Conservation (phyloP, 1,140 invertebrate genomes). For the Drosophila pseudoobscura region DNA sequence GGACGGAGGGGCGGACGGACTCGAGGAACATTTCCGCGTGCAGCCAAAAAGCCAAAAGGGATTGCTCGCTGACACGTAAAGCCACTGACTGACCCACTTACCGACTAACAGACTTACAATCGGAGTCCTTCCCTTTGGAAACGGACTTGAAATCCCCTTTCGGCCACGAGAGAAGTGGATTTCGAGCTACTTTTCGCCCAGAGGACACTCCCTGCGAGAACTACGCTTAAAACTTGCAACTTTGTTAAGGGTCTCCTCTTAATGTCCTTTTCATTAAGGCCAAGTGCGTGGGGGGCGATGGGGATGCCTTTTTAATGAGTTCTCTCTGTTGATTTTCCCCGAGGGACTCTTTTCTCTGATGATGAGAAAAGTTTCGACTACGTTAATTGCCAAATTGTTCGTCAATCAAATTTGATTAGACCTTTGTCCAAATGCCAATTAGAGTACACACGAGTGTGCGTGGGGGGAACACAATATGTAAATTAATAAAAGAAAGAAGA, state of each 20-base stretch:
- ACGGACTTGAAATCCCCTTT: too few species aligned
- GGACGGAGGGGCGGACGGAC: neutral
- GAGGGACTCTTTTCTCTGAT: too few species aligned
- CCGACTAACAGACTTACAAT: constrained; percentile 31
- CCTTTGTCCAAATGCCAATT: constrained; percentile 1
- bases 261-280: constrained; percentile 12
- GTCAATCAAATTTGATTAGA: constrained; percentile 12
- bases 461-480: constrained; percentile 9
- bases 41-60: constrained; percentile 6
- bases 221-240: constrained; percentile 12
- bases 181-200: too few species aligned
- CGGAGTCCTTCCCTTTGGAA: neutral
- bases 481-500: neutral
- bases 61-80: constrained; percentile 35
- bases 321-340: neutral
- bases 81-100: constrained; percentile 18
- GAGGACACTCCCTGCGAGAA: constrained; percentile 4
- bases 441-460: too few species aligned
- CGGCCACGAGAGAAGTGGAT: too few species aligned
- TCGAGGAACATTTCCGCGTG: constrained; percentile 3
- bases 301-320: constrained; percentile 8
- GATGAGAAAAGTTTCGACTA: constrained; percentile 5
- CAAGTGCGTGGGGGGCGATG: constrained; percentile 1
- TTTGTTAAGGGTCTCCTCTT: constrained; percentile 11
- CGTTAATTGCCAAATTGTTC: constrained; percentile 6